Base-by-base conservation (phyloP, 2,888 invertebrate species). In the Cantharis rustica region DNA sequence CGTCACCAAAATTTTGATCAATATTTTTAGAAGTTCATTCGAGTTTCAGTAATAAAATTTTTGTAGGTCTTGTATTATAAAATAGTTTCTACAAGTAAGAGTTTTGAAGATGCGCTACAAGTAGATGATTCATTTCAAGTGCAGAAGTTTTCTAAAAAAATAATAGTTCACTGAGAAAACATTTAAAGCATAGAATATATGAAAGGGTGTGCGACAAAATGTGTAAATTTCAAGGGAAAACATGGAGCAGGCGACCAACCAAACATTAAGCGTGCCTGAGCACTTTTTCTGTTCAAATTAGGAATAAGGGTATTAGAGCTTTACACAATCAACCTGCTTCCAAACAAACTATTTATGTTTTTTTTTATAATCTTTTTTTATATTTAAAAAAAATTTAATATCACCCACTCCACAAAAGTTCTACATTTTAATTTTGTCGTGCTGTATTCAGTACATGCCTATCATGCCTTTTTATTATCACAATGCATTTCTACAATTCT, bases 241-340 rank as follows among this genome's bases (percentile, higher is more conserved):
- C 90, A 89, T 90, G 91, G 84, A 87, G 86, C 87, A 91, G 89
- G 88, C 89, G 87, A 88, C 88, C 89, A 88, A 89, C 88, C 89
- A 88, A 87, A 86, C 86, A 87, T 84, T 81, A 87, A 87, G 87
- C 87, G 87, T 87, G 87, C 86, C 84, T 81, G 78, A 83, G 84
- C 81, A 82, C 83, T 83, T 81, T 81, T 79, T 47, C 81, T 75
- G 79, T 84, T 82, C 85, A 84, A 82, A 84, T 85, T 85, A 86
- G 90, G 90, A 89, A 90, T 90, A 90, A 90, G 90, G 64, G 64
- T 15, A n/a, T 66, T 66, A 66, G 64, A 23, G 86, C 81, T 80
- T 47, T 80, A 74, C 75, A 76, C 64, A 78, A 73, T 74, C 74
- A 75, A 76, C 78, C 76, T 78, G 78, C 74, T 73, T 76, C 78